Evolutionary conservation across 2,888 invertebrate species (phyloP).

Genomic region (Eilema depressum): DNA sequence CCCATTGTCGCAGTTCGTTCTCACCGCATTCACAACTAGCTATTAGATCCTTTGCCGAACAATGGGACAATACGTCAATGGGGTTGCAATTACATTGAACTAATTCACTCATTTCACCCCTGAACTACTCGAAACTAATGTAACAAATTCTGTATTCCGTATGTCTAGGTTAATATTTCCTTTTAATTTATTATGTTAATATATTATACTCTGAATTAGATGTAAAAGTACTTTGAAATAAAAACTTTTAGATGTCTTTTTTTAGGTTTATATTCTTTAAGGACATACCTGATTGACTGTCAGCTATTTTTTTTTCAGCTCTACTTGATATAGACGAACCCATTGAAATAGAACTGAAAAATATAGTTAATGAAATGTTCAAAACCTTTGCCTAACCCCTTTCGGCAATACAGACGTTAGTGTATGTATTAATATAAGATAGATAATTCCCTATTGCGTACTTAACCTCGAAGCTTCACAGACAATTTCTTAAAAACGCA

Average conservation of each 20-base stretch:
- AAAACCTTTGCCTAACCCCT: background rate
- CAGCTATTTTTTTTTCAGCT: too few relatives aligned
- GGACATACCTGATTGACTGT: too few relatives aligned
- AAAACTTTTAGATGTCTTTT: too few relatives aligned
- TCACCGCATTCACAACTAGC: slow-evolving; percentile 56
- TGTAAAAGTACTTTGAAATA: too few relatives aligned
- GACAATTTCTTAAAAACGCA: background rate
- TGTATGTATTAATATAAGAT: too few relatives aligned
- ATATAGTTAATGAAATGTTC: too few relatives aligned
- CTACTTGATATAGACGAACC: too few relatives aligned
- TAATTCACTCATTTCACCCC: slow-evolving; percentile 52
- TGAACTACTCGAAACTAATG: slow-evolving; percentile 31
- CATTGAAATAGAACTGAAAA: too few relatives aligned
- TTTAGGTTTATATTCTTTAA: too few relatives aligned
- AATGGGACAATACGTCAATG: slow-evolving; percentile 45
- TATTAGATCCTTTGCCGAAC: slow-evolving; percentile 45
- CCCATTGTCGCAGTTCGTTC: slow-evolving; percentile 55
- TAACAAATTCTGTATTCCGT: slow-evolving; percentile 26
- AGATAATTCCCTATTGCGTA: too few relatives aligned
- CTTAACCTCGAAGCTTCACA: background rate
- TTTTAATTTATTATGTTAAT: background rate
- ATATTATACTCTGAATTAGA: background rate
- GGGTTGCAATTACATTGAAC: slow-evolving; percentile 53
- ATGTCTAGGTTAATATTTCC: slow-evolving; percentile 6
- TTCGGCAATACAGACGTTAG: background rate